phyloP scores from a whole-genome alignment of 2,888 invertebrate species.

The Allolobophora icterica region DNA sequence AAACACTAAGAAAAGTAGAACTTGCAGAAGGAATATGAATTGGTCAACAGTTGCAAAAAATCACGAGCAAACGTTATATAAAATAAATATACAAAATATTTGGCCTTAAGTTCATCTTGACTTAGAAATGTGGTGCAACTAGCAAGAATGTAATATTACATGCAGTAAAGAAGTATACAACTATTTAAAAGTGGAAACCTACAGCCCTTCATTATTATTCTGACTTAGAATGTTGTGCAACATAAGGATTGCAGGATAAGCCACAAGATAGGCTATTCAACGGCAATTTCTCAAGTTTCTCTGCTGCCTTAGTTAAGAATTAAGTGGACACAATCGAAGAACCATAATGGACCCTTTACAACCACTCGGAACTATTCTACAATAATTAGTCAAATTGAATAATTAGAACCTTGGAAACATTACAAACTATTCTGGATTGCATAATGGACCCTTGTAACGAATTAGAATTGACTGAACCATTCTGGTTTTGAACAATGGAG shows the following conservation, averaged over 20 bases:
- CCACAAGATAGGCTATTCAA: neutral
- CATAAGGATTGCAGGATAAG: neutral
- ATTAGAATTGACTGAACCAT: neutral
- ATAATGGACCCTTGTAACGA: neutral
- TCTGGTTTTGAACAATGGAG: neutral
- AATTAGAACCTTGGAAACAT: neutral
- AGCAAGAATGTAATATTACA: no score
- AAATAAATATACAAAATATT: neutral
- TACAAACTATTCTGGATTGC: neutral
- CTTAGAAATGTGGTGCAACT: neutral
- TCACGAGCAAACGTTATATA: neutral
- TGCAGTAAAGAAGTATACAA: no score
- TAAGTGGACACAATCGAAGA: neutral
- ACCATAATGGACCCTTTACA: neutral
- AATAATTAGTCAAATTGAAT: no score
- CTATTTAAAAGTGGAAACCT: neutral
- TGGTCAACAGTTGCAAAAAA: neutral
- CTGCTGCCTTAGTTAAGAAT: neutral
- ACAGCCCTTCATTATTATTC: neutral
- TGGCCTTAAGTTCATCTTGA: neutral
- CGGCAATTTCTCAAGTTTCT: neutral
- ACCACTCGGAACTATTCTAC: neutral
- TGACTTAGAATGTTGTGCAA: neutral
- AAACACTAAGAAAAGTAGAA: neutral
- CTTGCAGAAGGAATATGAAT: neutral